phyloP scores from a whole-genome alignment of 2,797 vertebrate genomes.

The Melanotaenia maccullochi region DNA sequence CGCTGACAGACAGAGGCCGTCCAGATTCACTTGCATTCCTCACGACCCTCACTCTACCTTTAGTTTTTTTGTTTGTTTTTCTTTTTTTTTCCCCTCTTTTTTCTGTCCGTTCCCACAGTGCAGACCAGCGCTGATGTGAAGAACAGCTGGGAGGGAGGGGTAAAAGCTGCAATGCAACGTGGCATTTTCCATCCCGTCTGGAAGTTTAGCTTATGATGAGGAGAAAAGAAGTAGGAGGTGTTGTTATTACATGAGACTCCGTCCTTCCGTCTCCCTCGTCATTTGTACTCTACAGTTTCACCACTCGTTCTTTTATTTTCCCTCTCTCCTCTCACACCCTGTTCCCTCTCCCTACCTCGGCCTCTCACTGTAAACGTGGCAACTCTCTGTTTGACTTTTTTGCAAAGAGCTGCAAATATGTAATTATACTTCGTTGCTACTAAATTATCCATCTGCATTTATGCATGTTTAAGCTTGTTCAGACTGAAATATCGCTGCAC shows the following conservation, averaged over 20 bases:
- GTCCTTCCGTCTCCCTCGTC: slow-evolving; percentile 37
- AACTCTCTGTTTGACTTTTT: slow-evolving; percentile 36
- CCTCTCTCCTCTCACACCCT: slow-evolving; percentile 2
- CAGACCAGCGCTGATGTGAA: slow-evolving; percentile 71
- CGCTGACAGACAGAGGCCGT: slow-evolving; percentile 44
- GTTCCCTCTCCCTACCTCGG: slow-evolving; percentile 16
- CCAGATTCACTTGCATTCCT: neutral
- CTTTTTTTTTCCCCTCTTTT: slow-evolving; percentile 73
- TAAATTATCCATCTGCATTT: slow-evolving; percentile 29
- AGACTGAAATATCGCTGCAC: neutral
- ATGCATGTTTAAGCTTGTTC: slow-evolving; percentile 19
- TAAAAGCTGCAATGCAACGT: slow-evolving; percentile 76
- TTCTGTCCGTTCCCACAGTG: slow-evolving; percentile 81
- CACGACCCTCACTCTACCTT: neutral
- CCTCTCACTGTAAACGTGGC: slow-evolving; percentile 77
- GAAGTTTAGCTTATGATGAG: slow-evolving; percentile 50
- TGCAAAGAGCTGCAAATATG: slow-evolving; percentile 40
- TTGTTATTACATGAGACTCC: slow-evolving; percentile 48
- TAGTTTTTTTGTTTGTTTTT: neutral
- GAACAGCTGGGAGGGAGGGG: slow-evolving; percentile 83
- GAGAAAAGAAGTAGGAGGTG: slow-evolving; percentile 33
- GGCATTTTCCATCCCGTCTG: slow-evolving; percentile 81
- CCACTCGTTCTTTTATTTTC: slow-evolving; percentile 10
- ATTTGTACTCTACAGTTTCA: slow-evolving; percentile 13
- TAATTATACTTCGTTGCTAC: slow-evolving; percentile 36